Evolutionary conservation across 37 sponge, comb jelly and placozoan genomes (phyloP).

Genomic region (Aplysina aerophoba): DNA sequence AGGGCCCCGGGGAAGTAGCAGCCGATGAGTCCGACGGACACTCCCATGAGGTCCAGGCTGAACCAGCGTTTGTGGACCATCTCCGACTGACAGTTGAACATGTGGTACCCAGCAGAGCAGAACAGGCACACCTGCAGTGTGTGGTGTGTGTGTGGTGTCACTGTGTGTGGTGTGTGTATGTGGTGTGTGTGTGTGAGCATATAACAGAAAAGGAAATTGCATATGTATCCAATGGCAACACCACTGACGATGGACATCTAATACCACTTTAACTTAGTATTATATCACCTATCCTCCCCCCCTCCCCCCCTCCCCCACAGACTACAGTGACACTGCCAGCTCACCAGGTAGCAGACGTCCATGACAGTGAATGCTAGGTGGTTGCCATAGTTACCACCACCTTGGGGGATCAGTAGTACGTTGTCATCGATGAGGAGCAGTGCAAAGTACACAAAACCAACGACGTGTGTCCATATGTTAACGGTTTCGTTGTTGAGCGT

Average conservation of each 20-base stretch:
- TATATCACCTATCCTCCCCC: too few species aligned
- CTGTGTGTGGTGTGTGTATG: too few species aligned
- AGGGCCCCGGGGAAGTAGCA: constrained; percentile 88
- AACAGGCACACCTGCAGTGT: constrained; percentile 81
- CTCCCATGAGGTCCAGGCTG: constrained; percentile 77
- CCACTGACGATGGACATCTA: too few species aligned
- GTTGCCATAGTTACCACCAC: constrained; percentile 46
- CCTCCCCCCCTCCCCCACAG: too few species aligned
- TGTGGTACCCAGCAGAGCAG: constrained; percentile 73
- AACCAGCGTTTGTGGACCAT: constrained; percentile 66
- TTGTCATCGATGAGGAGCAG: constrained; percentile 59
- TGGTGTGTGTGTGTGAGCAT: too few species aligned
- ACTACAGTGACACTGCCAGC: not conserved
- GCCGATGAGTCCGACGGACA: constrained; percentile 82
- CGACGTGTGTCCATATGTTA: constrained; percentile 87
- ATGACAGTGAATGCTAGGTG: constrained; percentile 62
- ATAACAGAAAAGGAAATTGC: too few species aligned
- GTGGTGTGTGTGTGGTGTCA: too few species aligned
- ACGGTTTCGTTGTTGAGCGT: constrained; percentile 80
- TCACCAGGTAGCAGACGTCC: constrained; percentile 65
- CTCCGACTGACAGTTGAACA: constrained; percentile 87
- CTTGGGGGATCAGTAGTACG: constrained; percentile 44
- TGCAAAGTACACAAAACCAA: constrained; percentile 76
- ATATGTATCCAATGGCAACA: too few species aligned
- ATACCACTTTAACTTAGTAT: too few species aligned